These are phyloP conservation scores for Ceyx erithaca DNA, from an alignment of 2,797 vertebrate species.

Conservation along the genomic window DNA sequence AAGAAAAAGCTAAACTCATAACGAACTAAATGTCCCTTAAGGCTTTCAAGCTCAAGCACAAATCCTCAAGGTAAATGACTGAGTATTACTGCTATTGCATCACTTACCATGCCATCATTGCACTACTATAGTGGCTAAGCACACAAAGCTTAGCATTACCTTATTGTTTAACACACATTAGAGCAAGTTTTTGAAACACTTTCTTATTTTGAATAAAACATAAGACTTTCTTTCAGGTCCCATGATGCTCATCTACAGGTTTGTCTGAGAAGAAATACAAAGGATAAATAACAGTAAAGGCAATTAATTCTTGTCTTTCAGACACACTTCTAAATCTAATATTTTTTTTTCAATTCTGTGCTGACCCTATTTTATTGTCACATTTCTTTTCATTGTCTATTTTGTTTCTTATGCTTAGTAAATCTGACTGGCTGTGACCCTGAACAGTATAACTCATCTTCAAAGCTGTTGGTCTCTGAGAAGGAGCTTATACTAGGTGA, in stretches of 20 bases:
- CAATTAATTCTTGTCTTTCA: not conserved
- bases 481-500: not conserved
- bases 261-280: not conserved
- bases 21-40: not conserved
- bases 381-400: not conserved
- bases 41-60: not conserved
- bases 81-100: slow-evolving; percentile 5
- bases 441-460: not conserved
- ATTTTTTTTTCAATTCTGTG: not conserved
- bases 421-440: not conserved
- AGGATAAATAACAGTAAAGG: not conserved
- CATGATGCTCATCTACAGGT: not conserved
- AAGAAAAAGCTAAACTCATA: not conserved
- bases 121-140: not conserved
- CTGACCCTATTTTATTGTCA: not conserved
- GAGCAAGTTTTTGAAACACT: not conserved
- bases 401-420: not conserved
- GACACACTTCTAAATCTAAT: not conserved
- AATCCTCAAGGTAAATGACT: slow-evolving; percentile 4
- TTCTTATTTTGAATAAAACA: not conserved
- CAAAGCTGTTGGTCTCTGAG: not conserved
- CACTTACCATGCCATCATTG: not conserved
- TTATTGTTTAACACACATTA: slow-evolving; percentile 15
- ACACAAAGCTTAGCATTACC: not conserved
- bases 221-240: not conserved